Base-by-base conservation (phyloP, 2,888 invertebrate species). In the Lepas anatifera region DNA sequence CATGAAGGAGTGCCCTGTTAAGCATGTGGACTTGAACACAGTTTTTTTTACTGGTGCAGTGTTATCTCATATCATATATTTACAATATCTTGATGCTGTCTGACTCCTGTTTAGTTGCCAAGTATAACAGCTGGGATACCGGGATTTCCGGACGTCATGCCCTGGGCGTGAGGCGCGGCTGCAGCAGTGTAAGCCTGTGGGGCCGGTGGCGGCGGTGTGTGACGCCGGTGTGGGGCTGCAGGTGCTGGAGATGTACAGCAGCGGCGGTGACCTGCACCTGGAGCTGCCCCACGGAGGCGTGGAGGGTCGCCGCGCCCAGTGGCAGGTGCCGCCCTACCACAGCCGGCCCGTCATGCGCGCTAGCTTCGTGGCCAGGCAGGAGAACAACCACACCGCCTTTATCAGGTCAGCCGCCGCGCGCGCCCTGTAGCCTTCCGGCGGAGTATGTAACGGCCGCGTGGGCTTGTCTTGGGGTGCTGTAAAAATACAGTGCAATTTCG, bases 271-370 rank as follows among this genome's bases (percentile, higher is more conserved):
- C 78, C 89, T 97, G 81, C 89, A 89, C 80, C 83, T 97, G 76
- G 92, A 93, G 81, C 81, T 94, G 78, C 93, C 96, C 71, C 78
- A 79, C 52, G 81, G 77, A 27, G 88, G 88, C 73, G 83, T 85
- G 71, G 89, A 90, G 78, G 93, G 90, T 70, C 87, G 90, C 68
- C 88, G 88, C 77, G 87, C 87, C 76, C 81, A 92, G 76, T 95
- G 96, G 96, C 87, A 90, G 79, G 89, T 98, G 78, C 90, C 92
- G 76, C 93, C 97, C 70, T 91, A 89, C 81, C 86, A 89, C 78
- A 86, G 90, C 64, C 92, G 92, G 80, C 87, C 92, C 73, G 87
- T 98, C 72, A 94, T 95, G 82, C 86, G 89, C 75, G 88, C 95
- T 74, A 87, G 87, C 77, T 91, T 92, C 80, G 84, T 89, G 77